A percentile compares a stretch with the other conserved stretches of the same genome.
Evolutionary conservation across 2,888 invertebrate species (phyloP).

Genomic region (Ectemnius continuus): DNA sequence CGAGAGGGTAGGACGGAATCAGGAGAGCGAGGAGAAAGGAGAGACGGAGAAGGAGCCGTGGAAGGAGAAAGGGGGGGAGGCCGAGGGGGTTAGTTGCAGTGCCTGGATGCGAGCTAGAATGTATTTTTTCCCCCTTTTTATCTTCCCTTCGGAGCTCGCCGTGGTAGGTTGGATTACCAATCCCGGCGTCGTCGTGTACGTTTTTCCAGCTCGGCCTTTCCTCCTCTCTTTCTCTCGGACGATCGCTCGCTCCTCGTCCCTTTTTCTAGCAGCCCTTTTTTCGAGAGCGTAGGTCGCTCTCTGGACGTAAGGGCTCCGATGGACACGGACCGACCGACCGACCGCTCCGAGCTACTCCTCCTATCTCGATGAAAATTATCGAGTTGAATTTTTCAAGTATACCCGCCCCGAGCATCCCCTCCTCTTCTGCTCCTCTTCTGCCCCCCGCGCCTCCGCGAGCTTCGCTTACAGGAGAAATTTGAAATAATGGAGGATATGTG

Average conservation of each 20-base stretch:
- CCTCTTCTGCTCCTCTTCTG: not conserved
- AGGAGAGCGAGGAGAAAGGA: not conserved
- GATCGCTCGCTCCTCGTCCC: not conserved
- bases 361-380: slow-evolving; percentile 54
- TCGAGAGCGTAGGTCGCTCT: slow-evolving; percentile 1
- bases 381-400: slow-evolving; percentile 49
- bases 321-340: slow-evolving; percentile 17
- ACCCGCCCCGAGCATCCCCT: not conserved
- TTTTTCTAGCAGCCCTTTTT: slow-evolving; percentile 2
- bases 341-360: slow-evolving; percentile 27
- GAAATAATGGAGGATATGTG: slow-evolving; percentile 14
- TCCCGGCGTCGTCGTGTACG: slow-evolving; percentile 60
- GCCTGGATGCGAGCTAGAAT: slow-evolving; percentile 68
- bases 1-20: slow-evolving; percentile 16
- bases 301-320: slow-evolving; percentile 54
- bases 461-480: slow-evolving; percentile 8
- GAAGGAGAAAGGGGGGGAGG: slow-evolving; percentile 10
- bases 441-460: too few relatives aligned
- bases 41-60: slow-evolving; percentile 12
- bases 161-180: slow-evolving; percentile 66
- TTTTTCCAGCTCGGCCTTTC: slow-evolving; percentile 47
- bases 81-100: slow-evolving; percentile 49
- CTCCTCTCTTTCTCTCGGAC: slow-evolving; percentile 29
- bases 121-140: slow-evolving; percentile 62
- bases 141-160: slow-evolving; percentile 64